Evolutionary conservation across 2,113 vertebrate genomes (phyloP).

Genomic region (Seriola dumerili): DNA sequence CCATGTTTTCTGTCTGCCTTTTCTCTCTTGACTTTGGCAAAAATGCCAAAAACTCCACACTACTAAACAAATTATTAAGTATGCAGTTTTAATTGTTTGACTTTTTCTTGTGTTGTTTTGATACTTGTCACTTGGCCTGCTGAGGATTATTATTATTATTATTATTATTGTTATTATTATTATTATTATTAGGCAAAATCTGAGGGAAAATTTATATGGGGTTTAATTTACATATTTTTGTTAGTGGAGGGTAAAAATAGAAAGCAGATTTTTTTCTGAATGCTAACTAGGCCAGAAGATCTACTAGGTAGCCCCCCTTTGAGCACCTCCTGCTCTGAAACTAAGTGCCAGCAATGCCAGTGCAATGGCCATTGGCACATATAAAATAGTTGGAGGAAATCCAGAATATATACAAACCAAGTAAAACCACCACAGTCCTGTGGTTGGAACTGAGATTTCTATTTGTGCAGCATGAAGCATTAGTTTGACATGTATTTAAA

Average conservation of each 20-base stretch:
- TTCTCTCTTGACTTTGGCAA: no score
- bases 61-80: constrained; percentile 1
- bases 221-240: constrained; percentile 3
- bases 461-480: not conserved
- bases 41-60: not conserved
- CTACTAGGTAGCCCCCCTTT: constrained; percentile 25
- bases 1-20: no score
- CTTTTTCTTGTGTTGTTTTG: not conserved
- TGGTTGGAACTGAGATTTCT: not conserved
- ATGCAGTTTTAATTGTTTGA: not conserved
- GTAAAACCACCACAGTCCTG: constrained; percentile 3
- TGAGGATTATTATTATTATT: not conserved
- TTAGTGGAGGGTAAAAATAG: constrained; percentile 14
- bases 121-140: not conserved
- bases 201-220: not conserved
- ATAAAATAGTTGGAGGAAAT: constrained; percentile 25
- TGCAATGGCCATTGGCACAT: constrained; percentile 11
- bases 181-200: not conserved
- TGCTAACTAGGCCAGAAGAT: constrained; percentile 37
- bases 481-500: not conserved
- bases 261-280: not conserved
- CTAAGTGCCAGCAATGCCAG: constrained; percentile 30
- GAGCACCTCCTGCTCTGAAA: constrained; percentile 47
- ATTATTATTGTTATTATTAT: not conserved
- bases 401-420: not conserved